Conservation (phyloP, 1,140 invertebrate genomes). For the Dendrolimus punctatus region DNA sequence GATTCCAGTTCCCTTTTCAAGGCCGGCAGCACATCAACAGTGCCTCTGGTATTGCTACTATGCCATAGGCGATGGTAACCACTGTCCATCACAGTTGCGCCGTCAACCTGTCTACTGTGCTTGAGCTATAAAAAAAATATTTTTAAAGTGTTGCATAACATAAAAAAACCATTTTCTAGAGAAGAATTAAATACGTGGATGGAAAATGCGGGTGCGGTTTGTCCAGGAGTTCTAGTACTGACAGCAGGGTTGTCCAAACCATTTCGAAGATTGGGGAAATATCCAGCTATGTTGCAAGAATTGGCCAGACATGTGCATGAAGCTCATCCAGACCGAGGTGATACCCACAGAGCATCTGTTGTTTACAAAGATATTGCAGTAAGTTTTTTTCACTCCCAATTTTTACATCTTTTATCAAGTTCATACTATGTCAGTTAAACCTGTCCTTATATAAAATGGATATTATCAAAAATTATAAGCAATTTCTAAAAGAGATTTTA, state of each 20-base stretch:
- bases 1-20: no score
- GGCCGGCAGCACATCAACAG: no score
- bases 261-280: constrained; percentile 95
- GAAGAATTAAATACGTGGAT: constrained; percentile 91
- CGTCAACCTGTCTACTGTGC: no score
- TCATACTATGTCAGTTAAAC: no score
- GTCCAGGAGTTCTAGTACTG: constrained; percentile 89
- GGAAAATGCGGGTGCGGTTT: constrained; percentile 86
- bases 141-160: not conserved
- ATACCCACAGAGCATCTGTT: constrained; percentile 93
- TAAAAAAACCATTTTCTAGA: constrained; percentile 66
- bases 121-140: no score
- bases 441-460: no score
- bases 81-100: no score
- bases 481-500: no score
- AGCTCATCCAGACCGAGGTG: constrained; percentile 94
- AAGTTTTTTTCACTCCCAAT: constrained; percentile 49
- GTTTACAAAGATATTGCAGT: constrained; percentile 97
- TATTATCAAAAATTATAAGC: no score
- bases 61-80: no score
- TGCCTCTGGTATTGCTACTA: no score
- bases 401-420: no score
- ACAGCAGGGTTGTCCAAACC: constrained; percentile 95
- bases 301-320: constrained; percentile 96
- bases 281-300: constrained; percentile 94